Base-by-base conservation (phyloP, 2,113 vertebrate genomes). In the Festucalex cinctus region DNA sequence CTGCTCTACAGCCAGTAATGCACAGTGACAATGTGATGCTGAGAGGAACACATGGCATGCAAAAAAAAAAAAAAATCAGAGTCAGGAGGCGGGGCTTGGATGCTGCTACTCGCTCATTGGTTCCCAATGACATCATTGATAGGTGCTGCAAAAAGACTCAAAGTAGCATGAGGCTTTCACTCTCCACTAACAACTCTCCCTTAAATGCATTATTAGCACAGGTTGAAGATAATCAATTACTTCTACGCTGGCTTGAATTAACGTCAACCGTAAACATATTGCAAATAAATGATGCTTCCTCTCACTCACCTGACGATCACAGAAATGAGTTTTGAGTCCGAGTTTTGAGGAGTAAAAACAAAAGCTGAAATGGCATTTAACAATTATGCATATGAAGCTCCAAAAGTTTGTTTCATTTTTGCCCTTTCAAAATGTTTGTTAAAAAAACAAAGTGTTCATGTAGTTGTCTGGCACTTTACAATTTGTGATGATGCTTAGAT, bases 81-180 rank as follows among this genome's bases (percentile, higher is more conserved):
- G 26, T 32, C 51, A 36, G 70, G 74, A 64, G 86, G 89, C n/a
- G 79, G 86, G 57, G 89, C 75, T 53, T 73, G 68, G 69, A 79
- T 66, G 74, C 77, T 58, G 71, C 65, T 44, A 77, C 68, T 57
- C 16, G 35, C 68, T 85, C 73, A 93, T 93, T 92, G 91, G 92
- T 83, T 91, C 44, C 65, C 81, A 85, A 88, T 93, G 92, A 93
- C 91, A 92, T 92, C 92, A 93, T 67, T 85, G 84, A 87, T 80
- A 75, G 46, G 35, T 9, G 62, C 65, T 71, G 76, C 64, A 63
- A 68, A 67, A 59, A 70, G 71, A 82, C 73, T 76, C 75, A 79
- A 81, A 67, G 54, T 73, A 73, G 43, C 48, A 22, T 10, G 20
- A 46, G 16, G 16, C 22, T 54, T 3, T 49, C 59, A n/a, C 73